Conservation (phyloP, 1,140 invertebrate species). For the Bombus polaris region DNA sequence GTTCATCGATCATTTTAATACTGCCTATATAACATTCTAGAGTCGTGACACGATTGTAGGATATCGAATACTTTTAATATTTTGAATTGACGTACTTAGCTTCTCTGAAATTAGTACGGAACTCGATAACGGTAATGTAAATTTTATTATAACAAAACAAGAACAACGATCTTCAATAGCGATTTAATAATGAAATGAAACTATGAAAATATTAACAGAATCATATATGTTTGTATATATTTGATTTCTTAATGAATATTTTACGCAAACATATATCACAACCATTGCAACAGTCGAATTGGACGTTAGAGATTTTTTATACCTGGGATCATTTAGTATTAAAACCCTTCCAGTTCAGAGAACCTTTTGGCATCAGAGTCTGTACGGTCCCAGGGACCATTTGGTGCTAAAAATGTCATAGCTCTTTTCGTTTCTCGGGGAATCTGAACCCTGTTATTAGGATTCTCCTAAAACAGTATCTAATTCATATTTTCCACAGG, state of each 20-base stretch:
- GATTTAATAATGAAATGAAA: background rate
- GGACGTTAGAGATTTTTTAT: background rate
- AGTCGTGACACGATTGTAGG: no score
- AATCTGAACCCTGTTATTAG: no score
- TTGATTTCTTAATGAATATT: background rate
- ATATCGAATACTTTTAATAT: background rate
- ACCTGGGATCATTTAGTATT: background rate
- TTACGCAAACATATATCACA: background rate
- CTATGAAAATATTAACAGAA: background rate
- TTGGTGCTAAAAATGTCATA: background rate
- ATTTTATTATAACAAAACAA: background rate
- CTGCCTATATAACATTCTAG: background rate
- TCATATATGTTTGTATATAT: background rate
- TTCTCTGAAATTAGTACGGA: accelerated
- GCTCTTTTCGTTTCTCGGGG: background rate
- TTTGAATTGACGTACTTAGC: background rate
- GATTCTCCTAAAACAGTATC: no score
- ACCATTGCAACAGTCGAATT: background rate
- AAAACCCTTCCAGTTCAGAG: background rate
- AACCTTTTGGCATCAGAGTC: background rate
- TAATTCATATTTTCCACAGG: background rate
- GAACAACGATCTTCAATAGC: background rate
- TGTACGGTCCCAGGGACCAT: background rate
- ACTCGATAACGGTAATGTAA: background rate
- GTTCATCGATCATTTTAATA: slow-evolving; percentile 42